Evolutionary conservation across 2,797 vertebrate species (phyloP).

Genomic region (Erpetoichthys calabaricus): DNA sequence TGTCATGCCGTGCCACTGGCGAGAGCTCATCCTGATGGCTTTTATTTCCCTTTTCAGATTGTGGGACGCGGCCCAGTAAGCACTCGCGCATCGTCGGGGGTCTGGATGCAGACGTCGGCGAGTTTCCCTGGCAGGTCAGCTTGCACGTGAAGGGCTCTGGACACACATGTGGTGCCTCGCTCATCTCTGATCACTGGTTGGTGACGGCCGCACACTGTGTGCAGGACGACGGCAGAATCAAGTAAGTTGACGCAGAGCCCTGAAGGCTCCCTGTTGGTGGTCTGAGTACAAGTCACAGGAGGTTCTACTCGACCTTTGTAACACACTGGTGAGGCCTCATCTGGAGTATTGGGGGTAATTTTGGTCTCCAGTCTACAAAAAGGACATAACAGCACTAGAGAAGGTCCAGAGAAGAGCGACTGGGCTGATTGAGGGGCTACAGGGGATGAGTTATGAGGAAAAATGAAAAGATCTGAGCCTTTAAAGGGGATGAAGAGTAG

Average conservation of each 20-base stretch:
- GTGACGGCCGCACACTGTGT: slow-evolving; percentile 89
- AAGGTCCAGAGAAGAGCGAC: no score
- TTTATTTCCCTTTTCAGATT: slow-evolving; percentile 43
- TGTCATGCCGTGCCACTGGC: not conserved
- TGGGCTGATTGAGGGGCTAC: no score
- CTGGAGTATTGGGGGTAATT: not conserved
- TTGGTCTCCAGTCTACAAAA: no score
- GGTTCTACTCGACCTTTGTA: no score
- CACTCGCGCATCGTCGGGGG: slow-evolving; percentile 76
- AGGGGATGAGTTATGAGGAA: no score
- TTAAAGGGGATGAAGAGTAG: no score
- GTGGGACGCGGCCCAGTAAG: slow-evolving; percentile 53
- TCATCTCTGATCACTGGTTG: slow-evolving; percentile 67
- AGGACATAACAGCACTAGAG: no score
- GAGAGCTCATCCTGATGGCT: not conserved
- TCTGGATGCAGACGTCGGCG: slow-evolving; percentile 52
- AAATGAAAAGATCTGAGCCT: no score
- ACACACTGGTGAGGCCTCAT: not conserved
- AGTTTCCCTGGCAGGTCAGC: slow-evolving; percentile 95
- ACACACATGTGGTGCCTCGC: slow-evolving; percentile 75
- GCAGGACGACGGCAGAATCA: slow-evolving; percentile 34
- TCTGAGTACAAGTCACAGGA: not conserved
- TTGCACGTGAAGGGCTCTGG: slow-evolving; percentile 48
- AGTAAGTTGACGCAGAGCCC: slow-evolving; percentile 31
- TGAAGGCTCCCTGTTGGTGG: not conserved